Conservation (phyloP, 1,140 invertebrate genomes). For the Sitobion miscanthi region DNA sequence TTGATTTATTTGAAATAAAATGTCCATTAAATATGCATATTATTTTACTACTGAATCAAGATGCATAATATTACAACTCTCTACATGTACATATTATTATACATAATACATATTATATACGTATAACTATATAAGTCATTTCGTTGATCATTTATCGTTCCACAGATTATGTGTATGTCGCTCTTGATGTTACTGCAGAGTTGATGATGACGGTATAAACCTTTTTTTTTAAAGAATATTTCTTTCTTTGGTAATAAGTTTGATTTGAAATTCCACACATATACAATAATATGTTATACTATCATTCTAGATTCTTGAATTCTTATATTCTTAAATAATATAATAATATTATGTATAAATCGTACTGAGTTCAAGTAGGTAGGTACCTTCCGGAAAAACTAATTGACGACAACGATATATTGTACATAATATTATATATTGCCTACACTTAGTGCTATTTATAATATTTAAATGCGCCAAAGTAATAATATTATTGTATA, state of each 20-base stretch:
- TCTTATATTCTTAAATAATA: background rate
- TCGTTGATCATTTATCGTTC: background rate
- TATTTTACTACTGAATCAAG: background rate
- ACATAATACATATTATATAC: too few species aligned
- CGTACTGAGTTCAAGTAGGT: background rate
- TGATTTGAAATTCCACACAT: background rate
- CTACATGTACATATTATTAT: background rate
- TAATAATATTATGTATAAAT: too few species aligned
- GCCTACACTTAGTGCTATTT: background rate
- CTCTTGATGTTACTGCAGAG: background rate
- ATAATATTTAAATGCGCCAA: background rate
- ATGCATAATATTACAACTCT: background rate
- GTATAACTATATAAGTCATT: background rate
- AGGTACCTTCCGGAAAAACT: background rate
- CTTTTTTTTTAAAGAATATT: background rate
- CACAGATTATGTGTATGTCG: background rate
- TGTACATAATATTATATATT: background rate
- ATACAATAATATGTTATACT: background rate
- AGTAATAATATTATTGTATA: background rate
- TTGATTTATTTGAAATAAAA: constrained; percentile 14
- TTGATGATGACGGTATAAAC: background rate
- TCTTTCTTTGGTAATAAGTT: background rate
- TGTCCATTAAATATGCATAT: background rate
- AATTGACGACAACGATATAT: background rate
- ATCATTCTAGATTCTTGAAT: background rate